These are phyloP conservation scores for Perca flavescens DNA, from an alignment of 2,113 vertebrate genomes.

Conservation along the genomic window DNA sequence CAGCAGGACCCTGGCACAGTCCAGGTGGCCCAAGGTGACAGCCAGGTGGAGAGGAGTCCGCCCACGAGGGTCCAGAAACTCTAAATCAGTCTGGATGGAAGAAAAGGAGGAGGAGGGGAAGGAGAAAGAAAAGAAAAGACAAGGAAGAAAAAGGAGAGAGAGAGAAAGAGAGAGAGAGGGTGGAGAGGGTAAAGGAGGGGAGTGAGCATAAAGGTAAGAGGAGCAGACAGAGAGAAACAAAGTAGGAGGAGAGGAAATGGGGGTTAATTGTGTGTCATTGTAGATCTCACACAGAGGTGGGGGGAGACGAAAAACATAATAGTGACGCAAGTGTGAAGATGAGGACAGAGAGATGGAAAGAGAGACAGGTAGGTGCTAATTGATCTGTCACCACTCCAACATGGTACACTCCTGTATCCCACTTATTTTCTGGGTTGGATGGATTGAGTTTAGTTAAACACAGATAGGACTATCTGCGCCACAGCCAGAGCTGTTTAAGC, in stretches of 20 bases:
- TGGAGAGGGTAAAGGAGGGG: neutral
- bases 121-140: no score
- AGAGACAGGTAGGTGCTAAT: slow-evolving; percentile 50
- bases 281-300: slow-evolving; percentile 8
- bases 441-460: slow-evolving; percentile 15
- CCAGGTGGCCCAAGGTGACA: slow-evolving; percentile 93
- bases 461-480: neutral
- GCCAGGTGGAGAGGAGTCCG: slow-evolving; percentile 96
- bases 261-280: slow-evolving; percentile 25
- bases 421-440: neutral
- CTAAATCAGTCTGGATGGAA: slow-evolving; percentile 87
- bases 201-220: neutral
- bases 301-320: slow-evolving; percentile 6
- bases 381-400: slow-evolving; percentile 45
- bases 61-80: slow-evolving; percentile 93
- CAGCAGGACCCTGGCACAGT: slow-evolving; percentile 92
- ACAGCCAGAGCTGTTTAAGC: neutral
- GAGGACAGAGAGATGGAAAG: slow-evolving; percentile 18
- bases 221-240: slow-evolving; percentile 64
- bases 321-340: slow-evolving; percentile 14
- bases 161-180: neutral
- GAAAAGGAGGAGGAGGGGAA: neutral
- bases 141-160: neutral
- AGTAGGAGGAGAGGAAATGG: slow-evolving; percentile 3
- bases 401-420: slow-evolving; percentile 18